Evolutionary conservation across 2,113 vertebrate genomes (phyloP).

Genomic region (Clarias batrachus): DNA sequence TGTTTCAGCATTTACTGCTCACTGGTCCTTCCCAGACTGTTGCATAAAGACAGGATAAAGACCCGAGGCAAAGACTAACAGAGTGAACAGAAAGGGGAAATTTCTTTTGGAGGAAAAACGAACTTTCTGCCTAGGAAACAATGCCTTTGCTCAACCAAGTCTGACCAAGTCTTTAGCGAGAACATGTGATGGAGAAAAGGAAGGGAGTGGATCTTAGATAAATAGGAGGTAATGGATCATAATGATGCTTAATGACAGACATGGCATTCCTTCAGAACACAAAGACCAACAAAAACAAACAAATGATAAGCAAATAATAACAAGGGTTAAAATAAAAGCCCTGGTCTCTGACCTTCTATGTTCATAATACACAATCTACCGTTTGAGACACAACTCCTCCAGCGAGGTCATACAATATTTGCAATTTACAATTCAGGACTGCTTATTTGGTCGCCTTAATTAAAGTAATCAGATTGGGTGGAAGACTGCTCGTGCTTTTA

Average conservation of each 20-base stretch:
- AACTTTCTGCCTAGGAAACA: slow-evolving; percentile 58
- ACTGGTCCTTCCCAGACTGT: neutral
- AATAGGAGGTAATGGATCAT: slow-evolving; percentile 77
- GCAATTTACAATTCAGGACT: no score
- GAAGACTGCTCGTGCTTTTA: neutral
- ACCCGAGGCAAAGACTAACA: slow-evolving; percentile 23
- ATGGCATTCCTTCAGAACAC: slow-evolving; percentile 68
- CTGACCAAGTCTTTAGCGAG: slow-evolving; percentile 50
- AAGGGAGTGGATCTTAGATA: slow-evolving; percentile 75
- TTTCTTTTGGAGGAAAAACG: slow-evolving; percentile 46
- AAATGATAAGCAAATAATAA: slow-evolving; percentile 66
- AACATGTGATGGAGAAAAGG: slow-evolving; percentile 61
- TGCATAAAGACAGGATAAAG: slow-evolving; percentile 29
- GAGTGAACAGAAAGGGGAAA: slow-evolving; percentile 48
- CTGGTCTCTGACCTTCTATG: neutral
- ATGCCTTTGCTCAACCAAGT: slow-evolving; percentile 48
- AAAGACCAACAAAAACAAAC: slow-evolving; percentile 70
- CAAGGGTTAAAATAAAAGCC: slow-evolving; percentile 51
- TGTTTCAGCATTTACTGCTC: neutral
- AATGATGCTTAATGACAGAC: slow-evolving; percentile 79
- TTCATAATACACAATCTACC: slow-evolving; percentile 6
- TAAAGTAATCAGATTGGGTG: neutral
- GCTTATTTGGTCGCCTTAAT: neutral
- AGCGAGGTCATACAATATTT: neutral
- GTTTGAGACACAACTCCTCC: neutral